Evolutionary conservation across 1,140 invertebrate species (phyloP), one percentile per base, ranked within the genome.

Genomic region (Harpegnathos saltator): DNA sequence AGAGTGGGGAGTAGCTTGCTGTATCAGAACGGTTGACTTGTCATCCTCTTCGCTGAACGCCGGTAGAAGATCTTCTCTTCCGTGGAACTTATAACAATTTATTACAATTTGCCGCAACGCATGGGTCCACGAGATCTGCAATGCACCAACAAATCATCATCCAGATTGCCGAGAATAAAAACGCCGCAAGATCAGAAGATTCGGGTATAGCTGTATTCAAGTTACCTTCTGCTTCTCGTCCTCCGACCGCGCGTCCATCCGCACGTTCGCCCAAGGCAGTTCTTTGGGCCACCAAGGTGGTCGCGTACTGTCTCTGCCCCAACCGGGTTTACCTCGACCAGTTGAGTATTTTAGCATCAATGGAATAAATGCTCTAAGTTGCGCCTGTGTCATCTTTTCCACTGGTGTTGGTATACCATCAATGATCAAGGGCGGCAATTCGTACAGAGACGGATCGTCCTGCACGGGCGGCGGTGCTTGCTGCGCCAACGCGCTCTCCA

Each of bases 371-470:
- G 98, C 98, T 85, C 99, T 94, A 56, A 99, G 94, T 93, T 99
- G 99, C 50, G 98, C 99, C 93, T 99, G 99, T 24, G 99, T 99
- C 99, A 99, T 99, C 95, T 99, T 99, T 94, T 99, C 99, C 0
- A 99, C 98, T 1, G 98, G 98, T 56, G 98, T 99, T 44, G 99
- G 99, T 92, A 99, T 99, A 61, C 98, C 99, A 94, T 99, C 99
- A 88, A 99, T 98, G 85, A 99, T 98, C 52, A 99, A 95, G 19
- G 98, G 98, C 69, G 99, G 99, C 91, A 99, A 95, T 95, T 99
- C 98, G 94, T 99, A 99, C 52, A 99, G 95, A 61, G 97, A 97
- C 1, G 98, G 97, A 94, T 98, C 98, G 86, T 99, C 98, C 90
- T 97, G 97, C 59, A 97, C 96, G 78, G 98, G 97, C 22, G 98